phyloP scores from a whole-genome alignment of 2,113 vertebrate species.

The Nesoenas mayeri region DNA sequence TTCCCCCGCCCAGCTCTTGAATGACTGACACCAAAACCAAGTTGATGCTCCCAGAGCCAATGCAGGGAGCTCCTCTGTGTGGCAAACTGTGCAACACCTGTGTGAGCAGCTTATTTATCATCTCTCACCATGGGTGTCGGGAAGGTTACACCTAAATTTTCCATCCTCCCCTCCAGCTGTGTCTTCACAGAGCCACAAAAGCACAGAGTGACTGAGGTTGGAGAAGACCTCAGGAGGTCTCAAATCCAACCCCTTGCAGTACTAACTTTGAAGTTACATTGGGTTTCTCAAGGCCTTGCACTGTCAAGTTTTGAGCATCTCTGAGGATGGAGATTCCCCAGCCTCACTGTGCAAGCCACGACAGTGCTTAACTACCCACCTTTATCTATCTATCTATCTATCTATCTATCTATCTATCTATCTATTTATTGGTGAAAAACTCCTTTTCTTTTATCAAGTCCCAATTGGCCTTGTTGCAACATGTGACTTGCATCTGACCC shows the following conservation, averaged over 20 bases:
- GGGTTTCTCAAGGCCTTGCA: neutral
- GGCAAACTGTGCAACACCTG: neutral
- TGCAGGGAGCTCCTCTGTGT: fast-evolving
- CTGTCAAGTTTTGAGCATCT: neutral
- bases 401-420: too few relatives aligned
- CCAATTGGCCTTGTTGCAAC: neutral
- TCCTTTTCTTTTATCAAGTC: neutral
- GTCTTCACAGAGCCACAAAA: neutral
- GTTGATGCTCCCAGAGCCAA: neutral
- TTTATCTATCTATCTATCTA: too few relatives aligned
- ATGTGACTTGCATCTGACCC: neutral
- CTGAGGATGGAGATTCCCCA: neutral
- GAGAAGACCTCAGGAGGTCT: neutral
- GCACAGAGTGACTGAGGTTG: neutral
- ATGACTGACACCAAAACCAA: fast-evolving
- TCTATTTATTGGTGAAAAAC: neutral
- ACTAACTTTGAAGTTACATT: neutral
- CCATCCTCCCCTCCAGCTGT: neutral
- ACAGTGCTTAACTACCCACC: neutral
- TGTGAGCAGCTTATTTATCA: fast-evolving
- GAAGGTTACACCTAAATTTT: neutral
- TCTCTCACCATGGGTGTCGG: neutral
- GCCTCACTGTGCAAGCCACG: neutral
- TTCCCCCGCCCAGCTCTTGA: neutral
- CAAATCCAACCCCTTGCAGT: neutral